Evolutionary conservation across 2,797 vertebrate species (phyloP).

Genomic region (Perodicticus potto): DNA sequence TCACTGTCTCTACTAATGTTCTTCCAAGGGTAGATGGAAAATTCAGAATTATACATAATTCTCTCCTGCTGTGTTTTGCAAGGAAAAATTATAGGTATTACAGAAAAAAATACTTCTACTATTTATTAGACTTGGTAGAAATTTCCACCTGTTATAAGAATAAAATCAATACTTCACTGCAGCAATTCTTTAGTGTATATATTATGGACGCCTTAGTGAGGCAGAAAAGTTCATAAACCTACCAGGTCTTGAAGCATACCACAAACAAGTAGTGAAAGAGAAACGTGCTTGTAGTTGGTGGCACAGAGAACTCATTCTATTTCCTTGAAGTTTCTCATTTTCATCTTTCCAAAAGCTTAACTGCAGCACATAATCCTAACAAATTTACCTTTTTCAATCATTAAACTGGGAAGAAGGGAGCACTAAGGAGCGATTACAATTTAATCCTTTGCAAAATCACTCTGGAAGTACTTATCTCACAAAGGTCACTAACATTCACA

Average conservation of each 20-base stretch:
- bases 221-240: slow-evolving; percentile 42
- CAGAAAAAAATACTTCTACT: slow-evolving; percentile 46
- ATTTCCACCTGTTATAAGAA: slow-evolving; percentile 46
- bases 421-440: not conserved
- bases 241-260: not conserved
- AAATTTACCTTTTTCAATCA: not conserved
- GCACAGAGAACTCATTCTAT: not conserved
- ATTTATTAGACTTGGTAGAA: slow-evolving; percentile 60
- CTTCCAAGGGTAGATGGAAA: not conserved
- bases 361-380: not conserved
- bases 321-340: slow-evolving; percentile 21
- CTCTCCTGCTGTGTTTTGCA: slow-evolving; percentile 24
- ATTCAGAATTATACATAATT: slow-evolving; percentile 56
- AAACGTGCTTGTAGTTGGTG: not conserved
- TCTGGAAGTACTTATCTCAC: not conserved
- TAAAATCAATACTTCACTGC: slow-evolving; percentile 61
- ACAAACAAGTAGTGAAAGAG: not conserved
- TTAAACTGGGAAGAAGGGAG: not conserved
- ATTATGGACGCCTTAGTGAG: slow-evolving; percentile 39
- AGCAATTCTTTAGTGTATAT: slow-evolving; percentile 59
- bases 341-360: slow-evolving; percentile 38
- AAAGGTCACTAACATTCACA: not conserved
- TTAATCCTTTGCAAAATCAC: slow-evolving; percentile 33
- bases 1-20: not conserved
- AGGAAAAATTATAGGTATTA: slow-evolving; percentile 60